Percentiles rank a stretch among this genome's conserved stretches.
Evolutionary conservation across 2,797 vertebrate species (phyloP).

Genomic region (Sebastes iracundus): DNA sequence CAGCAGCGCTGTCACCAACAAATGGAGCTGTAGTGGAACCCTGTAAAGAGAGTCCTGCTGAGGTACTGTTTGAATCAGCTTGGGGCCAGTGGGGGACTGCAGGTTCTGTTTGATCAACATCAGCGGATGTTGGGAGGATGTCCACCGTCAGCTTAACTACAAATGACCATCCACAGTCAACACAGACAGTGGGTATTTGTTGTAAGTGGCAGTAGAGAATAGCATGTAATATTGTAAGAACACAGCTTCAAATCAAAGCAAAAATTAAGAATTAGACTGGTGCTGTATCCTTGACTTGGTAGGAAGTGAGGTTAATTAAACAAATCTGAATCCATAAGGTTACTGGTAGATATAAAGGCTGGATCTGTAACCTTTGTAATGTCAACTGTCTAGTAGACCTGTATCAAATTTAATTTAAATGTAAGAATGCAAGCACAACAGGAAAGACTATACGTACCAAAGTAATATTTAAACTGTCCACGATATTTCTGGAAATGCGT

Average conservation of each 20-base stretch:
- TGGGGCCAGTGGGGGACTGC: slow-evolving; percentile 65
- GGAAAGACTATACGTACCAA: not conserved
- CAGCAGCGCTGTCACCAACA: slow-evolving; percentile 77
- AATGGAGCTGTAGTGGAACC: slow-evolving; percentile 78
- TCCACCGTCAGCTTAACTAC: slow-evolving; percentile 66
- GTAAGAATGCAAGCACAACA: not conserved
- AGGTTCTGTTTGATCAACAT: slow-evolving; percentile 82
- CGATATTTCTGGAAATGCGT: too few relatives aligned
- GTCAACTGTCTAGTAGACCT: not conserved
- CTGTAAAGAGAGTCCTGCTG: slow-evolving; percentile 76
- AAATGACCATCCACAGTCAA: slow-evolving; percentile 68
- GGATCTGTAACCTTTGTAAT: not conserved
- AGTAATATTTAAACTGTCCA: not conserved
- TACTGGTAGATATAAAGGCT: not conserved
- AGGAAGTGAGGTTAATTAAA: not conserved
- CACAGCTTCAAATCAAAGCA: not conserved
- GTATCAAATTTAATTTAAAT: not conserved
- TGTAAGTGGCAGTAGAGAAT: not conserved
- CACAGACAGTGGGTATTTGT: slow-evolving; percentile 49
- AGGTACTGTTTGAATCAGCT: slow-evolving; percentile 77
- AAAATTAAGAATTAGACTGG: not conserved
- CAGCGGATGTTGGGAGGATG: slow-evolving; percentile 68
- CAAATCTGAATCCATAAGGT: not conserved
- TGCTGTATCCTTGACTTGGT: not conserved
- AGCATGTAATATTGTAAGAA: not conserved